Evolutionary conservation across 2,888 invertebrate genomes (phyloP).

Genomic region (Coleophora flavipennella): DNA sequence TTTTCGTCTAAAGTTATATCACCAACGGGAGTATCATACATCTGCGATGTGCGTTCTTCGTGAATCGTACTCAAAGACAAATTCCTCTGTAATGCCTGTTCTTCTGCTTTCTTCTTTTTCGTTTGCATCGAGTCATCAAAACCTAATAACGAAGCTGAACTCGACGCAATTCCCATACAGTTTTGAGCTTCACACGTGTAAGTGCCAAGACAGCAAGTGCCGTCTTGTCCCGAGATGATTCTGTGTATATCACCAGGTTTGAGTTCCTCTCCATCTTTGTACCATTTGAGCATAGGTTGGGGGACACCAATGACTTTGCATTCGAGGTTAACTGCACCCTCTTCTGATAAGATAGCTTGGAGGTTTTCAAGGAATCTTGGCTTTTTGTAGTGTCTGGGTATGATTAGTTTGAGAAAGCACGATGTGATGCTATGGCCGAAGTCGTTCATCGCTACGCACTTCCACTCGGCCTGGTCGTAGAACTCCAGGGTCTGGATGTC

Average conservation of each 20-base stretch:
- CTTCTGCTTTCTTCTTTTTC: conserved; percentile 67
- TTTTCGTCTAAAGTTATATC: conserved; percentile 85
- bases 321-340: conserved; percentile 92
- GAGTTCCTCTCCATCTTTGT: conserved; percentile 90
- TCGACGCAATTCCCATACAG: conserved; percentile 92
- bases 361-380: conserved; percentile 90
- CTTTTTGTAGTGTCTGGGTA: conserved; percentile 91
- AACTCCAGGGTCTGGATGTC: conserved; percentile 83
- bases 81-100: conserved; percentile 76
- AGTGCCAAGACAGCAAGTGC: conserved; percentile 90
- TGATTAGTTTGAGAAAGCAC: conserved; percentile 86
- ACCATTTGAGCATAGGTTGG: conserved; percentile 92
- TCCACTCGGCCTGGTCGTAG: conserved; percentile 93
- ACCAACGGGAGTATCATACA: conserved; percentile 87
- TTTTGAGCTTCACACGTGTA: conserved; percentile 93
- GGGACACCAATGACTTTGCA: conserved; percentile 95
- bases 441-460: conserved; percentile 90
- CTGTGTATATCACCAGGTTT: conserved; percentile 93
- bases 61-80: conserved; percentile 92
- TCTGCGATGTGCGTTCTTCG: conserved; percentile 90
- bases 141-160: conserved; percentile 89
- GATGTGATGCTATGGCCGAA: conserved; percentile 92
- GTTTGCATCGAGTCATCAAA: conserved; percentile 82
- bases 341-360: conserved; percentile 87
- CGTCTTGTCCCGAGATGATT: conserved; percentile 92